Evolutionary conservation across 2,113 vertebrate species (phyloP), one percentile per base, ranked within the genome.

Genomic region (Clarias gariepinus): DNA sequence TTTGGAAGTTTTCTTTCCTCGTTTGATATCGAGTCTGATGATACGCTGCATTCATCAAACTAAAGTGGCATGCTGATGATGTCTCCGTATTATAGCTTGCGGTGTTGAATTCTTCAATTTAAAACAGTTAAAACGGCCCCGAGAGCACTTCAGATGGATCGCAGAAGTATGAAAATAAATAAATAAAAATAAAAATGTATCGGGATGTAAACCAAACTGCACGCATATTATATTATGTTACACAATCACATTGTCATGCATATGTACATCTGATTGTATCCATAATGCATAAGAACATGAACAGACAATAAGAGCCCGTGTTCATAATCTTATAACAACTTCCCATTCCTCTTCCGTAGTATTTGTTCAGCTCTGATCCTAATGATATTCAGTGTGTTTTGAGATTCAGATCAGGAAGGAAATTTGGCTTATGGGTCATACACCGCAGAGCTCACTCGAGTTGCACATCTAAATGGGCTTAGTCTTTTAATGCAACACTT

Each of bases 401-500:
- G 77, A 78, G 63, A 86, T 86, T 89, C 64, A 83, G 89, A 83
- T 68, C 33, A n/a, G 57, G 71, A 82, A 85, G 8, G 69, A 89
- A 82, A 89, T 85, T 57, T 84, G 83, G 86, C 73, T 71, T 68
- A 64, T 85, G 64, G 73, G 4, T 69, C 13, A 57, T 74, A 55
- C 47, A 8, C 85, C 19, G 73, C 71, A 81, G 89, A 87, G 83
- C 30, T 83, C 90, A 86, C 90, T 91, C 63, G 79, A 78, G 68
- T 79, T 90, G 77, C 15, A 52, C 74, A 81, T 86, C 78, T 83
- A 82, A 90, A 89, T 82, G 68, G 80, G 55, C 84, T 90, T 74
- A 87, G 83, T 87, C 47, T 60, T 90, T 89, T 88, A 90, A 89
- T 89, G 80, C 86, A 33, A 84, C 88, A 82, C 36, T 79, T 91